Conservation (phyloP, 2,113 vertebrate species). For the Pseudopipra pipra region DNA sequence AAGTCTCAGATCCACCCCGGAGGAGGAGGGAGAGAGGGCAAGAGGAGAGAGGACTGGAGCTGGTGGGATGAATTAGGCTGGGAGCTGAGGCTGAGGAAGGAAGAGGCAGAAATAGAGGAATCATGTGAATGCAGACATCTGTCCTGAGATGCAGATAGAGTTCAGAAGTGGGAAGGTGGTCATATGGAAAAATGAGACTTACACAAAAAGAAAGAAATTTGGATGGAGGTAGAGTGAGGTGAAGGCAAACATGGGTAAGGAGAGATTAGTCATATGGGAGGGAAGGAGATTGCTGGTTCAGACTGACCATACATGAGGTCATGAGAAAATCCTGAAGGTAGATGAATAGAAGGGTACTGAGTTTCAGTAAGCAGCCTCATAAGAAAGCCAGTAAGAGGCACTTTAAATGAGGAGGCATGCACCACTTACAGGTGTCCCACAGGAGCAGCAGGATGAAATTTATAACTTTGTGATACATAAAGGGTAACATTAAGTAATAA, state of each 20-base stretch:
- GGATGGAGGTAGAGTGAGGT: background rate
- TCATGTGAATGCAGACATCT: rapidly evolving
- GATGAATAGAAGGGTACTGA: background rate
- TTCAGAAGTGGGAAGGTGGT: background rate
- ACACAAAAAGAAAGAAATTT: background rate
- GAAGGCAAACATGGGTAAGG: background rate
- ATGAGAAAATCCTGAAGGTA: background rate
- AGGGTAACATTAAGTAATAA: background rate
- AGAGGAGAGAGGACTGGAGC: background rate
- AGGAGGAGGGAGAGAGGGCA: background rate
- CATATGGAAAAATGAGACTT: background rate
- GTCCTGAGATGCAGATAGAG: background rate
- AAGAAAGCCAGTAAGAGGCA: background rate
- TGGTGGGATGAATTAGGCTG: background rate
- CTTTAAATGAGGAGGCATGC: background rate
- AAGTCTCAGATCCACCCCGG: background rate
- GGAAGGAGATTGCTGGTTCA: background rate
- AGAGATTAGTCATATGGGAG: background rate
- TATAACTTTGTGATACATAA: background rate
- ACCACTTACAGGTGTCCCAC: background rate
- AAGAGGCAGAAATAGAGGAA: background rate
- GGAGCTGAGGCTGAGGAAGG: background rate
- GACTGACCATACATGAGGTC: background rate
- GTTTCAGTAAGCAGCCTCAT: rapidly evolving
- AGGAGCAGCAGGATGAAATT: background rate